These are phyloP conservation scores for Mormyrus hasselquistii DNA, from an alignment of 2,797 vertebrate species.

Conservation along the genomic window DNA sequence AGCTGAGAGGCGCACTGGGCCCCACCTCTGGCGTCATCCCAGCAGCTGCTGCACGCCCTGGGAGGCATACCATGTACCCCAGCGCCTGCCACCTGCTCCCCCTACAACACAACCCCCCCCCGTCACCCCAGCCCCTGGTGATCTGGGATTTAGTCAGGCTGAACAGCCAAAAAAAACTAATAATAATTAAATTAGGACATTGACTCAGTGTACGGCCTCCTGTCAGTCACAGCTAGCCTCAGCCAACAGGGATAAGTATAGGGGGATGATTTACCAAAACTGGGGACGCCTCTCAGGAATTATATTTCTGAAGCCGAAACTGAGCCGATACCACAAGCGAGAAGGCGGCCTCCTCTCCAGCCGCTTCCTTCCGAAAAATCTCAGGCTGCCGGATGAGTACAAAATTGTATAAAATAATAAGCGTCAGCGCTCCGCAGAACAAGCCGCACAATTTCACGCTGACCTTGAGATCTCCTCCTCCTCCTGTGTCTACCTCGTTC, in stretches of 20 bases:
- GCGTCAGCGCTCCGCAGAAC: background rate
- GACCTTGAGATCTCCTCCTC: background rate
- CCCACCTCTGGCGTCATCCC: background rate
- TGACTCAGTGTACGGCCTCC: background rate
- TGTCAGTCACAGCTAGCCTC: background rate
- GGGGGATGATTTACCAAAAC: background rate
- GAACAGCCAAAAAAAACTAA: background rate
- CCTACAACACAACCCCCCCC: background rate
- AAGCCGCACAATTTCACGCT: background rate
- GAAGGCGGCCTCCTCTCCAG: background rate
- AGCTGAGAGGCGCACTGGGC: no score
- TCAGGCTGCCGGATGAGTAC: background rate
- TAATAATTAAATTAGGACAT: background rate
- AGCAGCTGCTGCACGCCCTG: background rate
- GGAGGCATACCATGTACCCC: background rate
- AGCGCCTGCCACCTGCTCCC: background rate
- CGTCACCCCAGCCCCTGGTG: background rate
- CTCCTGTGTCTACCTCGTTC: background rate
- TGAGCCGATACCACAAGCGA: background rate
- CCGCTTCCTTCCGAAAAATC: background rate
- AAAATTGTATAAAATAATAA: background rate
- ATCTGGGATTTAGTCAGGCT: background rate
- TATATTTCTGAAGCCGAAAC: background rate
- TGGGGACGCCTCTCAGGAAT: background rate
- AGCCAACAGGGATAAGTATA: background rate